A percentile compares a stretch with the other conserved stretches of the same genome.
Evolutionary conservation across 2,797 vertebrate species (phyloP).

Genomic region (Ibycter americanus): DNA sequence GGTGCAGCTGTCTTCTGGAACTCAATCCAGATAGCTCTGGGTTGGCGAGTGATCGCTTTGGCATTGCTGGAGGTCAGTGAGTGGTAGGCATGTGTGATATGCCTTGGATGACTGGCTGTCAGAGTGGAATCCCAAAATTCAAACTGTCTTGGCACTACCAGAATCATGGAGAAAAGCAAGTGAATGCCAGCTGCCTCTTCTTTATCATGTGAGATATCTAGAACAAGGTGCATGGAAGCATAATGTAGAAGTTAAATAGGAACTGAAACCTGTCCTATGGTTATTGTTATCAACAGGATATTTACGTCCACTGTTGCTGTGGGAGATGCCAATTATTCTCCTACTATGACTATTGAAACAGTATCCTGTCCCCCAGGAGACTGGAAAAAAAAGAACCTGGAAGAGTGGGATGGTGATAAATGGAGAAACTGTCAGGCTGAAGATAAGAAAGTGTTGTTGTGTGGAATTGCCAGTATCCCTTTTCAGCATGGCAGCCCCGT

Average conservation of each 20-base stretch:
- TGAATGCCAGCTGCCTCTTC: background rate
- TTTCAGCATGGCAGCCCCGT: background rate
- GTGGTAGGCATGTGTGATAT: accelerated
- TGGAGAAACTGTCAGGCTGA: background rate
- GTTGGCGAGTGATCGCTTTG: accelerated
- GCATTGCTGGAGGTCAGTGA: background rate
- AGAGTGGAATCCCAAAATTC: background rate
- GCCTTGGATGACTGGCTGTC: background rate
- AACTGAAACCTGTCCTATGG: background rate
- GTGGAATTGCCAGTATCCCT: background rate
- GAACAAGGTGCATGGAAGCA: background rate
- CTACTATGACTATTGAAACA: background rate
- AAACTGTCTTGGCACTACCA: background rate
- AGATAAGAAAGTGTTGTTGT: background rate
- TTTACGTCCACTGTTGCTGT: background rate
- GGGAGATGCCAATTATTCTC: background rate
- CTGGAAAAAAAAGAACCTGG: background rate
- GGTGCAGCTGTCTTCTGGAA: background rate
- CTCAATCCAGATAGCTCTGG: background rate
- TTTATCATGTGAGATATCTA: background rate
- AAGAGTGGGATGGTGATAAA: background rate
- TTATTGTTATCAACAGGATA: background rate
- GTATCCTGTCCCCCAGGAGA: background rate
- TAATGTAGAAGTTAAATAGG: background rate
- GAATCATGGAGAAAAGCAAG: background rate